Conservation (phyloP, 2,797 vertebrate species). For the Margarornis squamiger region DNA sequence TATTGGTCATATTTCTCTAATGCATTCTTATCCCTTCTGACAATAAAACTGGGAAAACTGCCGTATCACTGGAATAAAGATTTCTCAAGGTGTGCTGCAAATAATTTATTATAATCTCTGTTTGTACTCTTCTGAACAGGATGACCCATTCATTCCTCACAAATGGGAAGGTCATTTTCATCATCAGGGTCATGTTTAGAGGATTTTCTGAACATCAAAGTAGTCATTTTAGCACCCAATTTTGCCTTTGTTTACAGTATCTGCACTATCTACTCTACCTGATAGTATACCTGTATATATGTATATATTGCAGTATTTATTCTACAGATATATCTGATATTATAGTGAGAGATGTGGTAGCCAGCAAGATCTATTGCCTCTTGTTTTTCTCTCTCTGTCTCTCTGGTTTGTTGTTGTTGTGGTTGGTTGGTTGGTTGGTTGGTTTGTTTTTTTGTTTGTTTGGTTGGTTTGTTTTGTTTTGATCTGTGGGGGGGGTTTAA, state of each 20-base stretch:
- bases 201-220: neutral
- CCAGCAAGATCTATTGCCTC: neutral
- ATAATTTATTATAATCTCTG: neutral
- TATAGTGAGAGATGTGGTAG: neutral
- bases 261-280: neutral
- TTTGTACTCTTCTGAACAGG: neutral
- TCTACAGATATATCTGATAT: neutral
- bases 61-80: neutral
- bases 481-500: neutral
- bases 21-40: neutral
- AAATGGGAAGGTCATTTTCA: neutral
- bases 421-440: too few species aligned
- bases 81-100: neutral
- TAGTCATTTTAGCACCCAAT: neutral
- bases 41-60: neutral
- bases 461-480: neutral
- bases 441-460: neutral
- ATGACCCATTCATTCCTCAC: neutral
- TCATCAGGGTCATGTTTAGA: neutral
- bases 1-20: neutral
- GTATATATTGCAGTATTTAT: neutral
- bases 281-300: neutral
- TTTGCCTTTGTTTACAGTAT: neutral
- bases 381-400: neutral
- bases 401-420: too few species aligned